Conservation (phyloP, 2,113 vertebrate genomes). For the Limnothrissa miodon region DNA sequence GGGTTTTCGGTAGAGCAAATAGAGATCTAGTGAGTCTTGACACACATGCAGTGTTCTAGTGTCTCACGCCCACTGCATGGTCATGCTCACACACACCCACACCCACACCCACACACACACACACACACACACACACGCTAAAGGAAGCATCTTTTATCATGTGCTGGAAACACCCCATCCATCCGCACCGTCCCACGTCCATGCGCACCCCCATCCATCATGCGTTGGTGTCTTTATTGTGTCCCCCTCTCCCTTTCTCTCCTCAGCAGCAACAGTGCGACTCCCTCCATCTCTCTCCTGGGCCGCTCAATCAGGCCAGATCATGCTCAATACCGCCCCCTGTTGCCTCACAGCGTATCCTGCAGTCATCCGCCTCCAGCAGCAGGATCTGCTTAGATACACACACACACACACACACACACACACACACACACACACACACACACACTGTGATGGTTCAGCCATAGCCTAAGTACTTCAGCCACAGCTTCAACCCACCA, state of each 20-base stretch:
- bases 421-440: slow-evolving; percentile 29
- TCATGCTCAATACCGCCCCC: slow-evolving; percentile 37
- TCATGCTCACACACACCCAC: not conserved
- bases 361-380: not conserved
- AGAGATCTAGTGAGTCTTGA: not conserved
- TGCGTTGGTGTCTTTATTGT: not conserved
- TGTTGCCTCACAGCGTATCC: slow-evolving; percentile 37
- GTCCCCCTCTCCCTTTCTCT: not conserved
- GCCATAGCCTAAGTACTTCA: not conserved
- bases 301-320: not conserved
- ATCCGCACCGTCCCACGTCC: not conserved
- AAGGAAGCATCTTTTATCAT: slow-evolving; percentile 7
- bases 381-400: not conserved
- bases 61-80: not conserved
- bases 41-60: not conserved
- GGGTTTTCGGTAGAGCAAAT: not conserved
- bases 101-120: too few relatives aligned
- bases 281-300: not conserved
- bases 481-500: not conserved
- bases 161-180: not conserved
- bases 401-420: slow-evolving; percentile 6
- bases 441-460: not conserved
- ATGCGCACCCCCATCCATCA: not conserved
- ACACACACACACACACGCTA: too few relatives aligned
- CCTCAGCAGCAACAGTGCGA: not conserved